phyloP scores from a whole-genome alignment of 2,797 vertebrate species.

The Thunnus albacares region DNA sequence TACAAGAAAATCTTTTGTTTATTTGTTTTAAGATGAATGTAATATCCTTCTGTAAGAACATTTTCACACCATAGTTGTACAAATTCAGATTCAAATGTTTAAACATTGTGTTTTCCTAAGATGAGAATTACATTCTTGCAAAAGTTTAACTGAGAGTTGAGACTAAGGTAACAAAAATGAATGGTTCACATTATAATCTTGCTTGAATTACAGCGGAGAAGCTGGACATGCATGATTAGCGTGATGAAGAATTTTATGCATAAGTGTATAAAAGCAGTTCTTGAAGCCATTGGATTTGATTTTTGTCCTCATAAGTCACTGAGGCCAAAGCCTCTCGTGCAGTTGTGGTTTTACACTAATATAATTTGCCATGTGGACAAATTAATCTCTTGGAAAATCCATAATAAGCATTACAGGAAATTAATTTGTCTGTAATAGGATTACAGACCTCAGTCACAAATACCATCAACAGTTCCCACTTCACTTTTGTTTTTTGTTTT shows the following conservation, averaged over 20 bases:
- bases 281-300: not conserved
- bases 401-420: slow-evolving; percentile 47
- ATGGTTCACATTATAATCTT: not conserved
- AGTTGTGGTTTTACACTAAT: slow-evolving; percentile 45
- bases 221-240: not conserved
- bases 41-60: too few relatives aligned
- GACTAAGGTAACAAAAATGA: not conserved
- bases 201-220: not conserved
- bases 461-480: slow-evolving; percentile 27
- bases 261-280: not conserved
- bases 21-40: too few relatives aligned
- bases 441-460: slow-evolving; percentile 57
- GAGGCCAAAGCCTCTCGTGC: slow-evolving; percentile 1
- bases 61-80: too few relatives aligned
- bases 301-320: slow-evolving; percentile 11
- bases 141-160: not conserved
- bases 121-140: not conserved
- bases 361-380: slow-evolving; percentile 45
- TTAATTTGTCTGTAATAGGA: slow-evolving; percentile 57
- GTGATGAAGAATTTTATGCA: not conserved
- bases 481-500: slow-evolving; percentile 14
- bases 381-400: slow-evolving; percentile 60
- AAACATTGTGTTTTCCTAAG: too few relatives aligned
- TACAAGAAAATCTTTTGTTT: too few relatives aligned
- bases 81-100: too few relatives aligned